phyloP scores from a whole-genome alignment of 2,113 vertebrate genomes.

The Poeciliopsis occidentalis region DNA sequence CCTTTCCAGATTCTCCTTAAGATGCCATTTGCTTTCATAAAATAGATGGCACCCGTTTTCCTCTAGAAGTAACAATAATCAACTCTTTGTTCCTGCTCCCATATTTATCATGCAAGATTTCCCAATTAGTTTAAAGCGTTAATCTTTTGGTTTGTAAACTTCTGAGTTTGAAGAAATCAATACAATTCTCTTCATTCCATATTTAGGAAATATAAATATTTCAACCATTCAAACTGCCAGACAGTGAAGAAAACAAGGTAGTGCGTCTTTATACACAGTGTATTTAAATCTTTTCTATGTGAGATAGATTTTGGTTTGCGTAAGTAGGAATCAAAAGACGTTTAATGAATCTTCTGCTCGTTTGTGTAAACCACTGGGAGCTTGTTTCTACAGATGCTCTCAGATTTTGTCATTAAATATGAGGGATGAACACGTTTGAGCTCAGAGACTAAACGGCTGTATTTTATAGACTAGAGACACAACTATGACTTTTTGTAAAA shows the following conservation, averaged over 20 bases:
- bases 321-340: slow-evolving; percentile 38
- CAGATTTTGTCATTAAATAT: slow-evolving; percentile 39
- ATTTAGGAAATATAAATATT: background rate
- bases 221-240: background rate
- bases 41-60: too few relatives aligned
- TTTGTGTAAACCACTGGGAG: slow-evolving; percentile 58
- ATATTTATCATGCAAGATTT: too few relatives aligned
- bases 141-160: too few relatives aligned
- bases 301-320: slow-evolving; percentile 52
- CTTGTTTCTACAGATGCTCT: slow-evolving; percentile 55
- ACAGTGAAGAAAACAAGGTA: background rate
- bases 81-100: background rate
- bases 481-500: slow-evolving; percentile 56
- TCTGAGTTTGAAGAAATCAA: background rate
- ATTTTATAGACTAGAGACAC: slow-evolving; percentile 76
- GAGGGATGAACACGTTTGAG: slow-evolving; percentile 40
- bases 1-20: too few relatives aligned
- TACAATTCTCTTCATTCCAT: background rate
- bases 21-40: background rate
- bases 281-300: slow-evolving; percentile 2
- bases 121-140: too few relatives aligned
- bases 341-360: slow-evolving; percentile 31
- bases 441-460: slow-evolving; percentile 69
- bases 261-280: background rate
- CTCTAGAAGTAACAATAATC: background rate